These are phyloP conservation scores for Rhagoletis pomonella DNA, from an alignment of 1,140 invertebrate genomes.

Conservation along the genomic window DNA sequence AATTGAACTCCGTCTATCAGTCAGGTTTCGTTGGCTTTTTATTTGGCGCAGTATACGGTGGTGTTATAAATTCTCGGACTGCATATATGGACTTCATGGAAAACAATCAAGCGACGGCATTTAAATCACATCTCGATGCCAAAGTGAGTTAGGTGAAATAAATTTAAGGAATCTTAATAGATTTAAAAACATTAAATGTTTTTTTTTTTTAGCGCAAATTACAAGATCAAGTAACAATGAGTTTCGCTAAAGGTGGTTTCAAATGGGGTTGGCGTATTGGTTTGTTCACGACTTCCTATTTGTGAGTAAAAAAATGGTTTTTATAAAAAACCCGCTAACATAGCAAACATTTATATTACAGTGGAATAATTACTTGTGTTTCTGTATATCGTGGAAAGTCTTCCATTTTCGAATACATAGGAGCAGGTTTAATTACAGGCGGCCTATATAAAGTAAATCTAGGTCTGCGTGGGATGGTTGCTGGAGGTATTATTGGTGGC, in stretches of 20 bases:
- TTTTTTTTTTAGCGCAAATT: conserved; percentile 77
- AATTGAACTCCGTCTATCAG: conserved; percentile 78
- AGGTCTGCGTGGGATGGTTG: conserved; percentile 79
- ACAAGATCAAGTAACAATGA: conserved; percentile 79
- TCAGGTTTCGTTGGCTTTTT: conserved; percentile 76
- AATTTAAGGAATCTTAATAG: not conserved
- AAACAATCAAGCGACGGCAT: conserved; percentile 83
- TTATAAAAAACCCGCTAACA: not conserved
- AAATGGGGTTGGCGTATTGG: conserved; percentile 80
- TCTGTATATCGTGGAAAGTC: conserved; percentile 80
- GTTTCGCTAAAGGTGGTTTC: conserved; percentile 81
- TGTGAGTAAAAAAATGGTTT: conserved; percentile 74
- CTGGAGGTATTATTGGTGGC: conserved; percentile 78
- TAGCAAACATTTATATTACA: conserved; percentile 68
- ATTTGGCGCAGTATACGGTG: conserved; percentile 79
- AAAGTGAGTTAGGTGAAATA: conserved; percentile 75
- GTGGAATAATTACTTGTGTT: conserved; percentile 78
- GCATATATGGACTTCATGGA: conserved; percentile 82
- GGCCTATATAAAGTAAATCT: conserved; percentile 71
- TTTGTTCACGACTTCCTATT: conserved; percentile 79
- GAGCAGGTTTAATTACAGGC: conserved; percentile 79
- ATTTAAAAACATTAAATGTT: conserved; percentile 28
- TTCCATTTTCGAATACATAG: conserved; percentile 79
- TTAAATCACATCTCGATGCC: conserved; percentile 80
- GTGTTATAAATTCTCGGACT: conserved; percentile 76